Conservation (phyloP, 2,797 vertebrate species). For the Saxicola maurus region DNA sequence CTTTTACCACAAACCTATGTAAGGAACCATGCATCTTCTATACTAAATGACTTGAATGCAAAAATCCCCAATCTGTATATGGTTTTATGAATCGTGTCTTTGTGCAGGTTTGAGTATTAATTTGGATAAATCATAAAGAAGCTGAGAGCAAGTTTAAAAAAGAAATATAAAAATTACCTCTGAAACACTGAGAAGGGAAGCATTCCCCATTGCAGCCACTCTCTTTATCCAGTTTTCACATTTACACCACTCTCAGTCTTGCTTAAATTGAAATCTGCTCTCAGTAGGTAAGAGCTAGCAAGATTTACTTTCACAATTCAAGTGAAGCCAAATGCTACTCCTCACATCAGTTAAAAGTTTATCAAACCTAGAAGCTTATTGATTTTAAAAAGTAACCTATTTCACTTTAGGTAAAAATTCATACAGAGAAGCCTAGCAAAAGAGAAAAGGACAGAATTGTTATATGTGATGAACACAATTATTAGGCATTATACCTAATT, state of each 20-base stretch:
- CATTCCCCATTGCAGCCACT: not conserved
- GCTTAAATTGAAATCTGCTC: not conserved
- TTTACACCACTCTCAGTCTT: not conserved
- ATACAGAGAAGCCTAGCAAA: not conserved
- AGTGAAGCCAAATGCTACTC: not conserved
- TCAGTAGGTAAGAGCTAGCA: not conserved
- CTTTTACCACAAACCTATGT: not conserved
- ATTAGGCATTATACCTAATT: not conserved
- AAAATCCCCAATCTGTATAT: fast-evolving
- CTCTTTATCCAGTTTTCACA: not conserved
- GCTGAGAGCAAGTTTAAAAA: not conserved
- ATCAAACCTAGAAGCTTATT: not conserved
- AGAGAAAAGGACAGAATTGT: not conserved
- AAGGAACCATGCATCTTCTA: not conserved
- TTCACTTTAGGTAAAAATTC: not conserved
- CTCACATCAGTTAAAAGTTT: not conserved
- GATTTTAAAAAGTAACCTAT: not conserved
- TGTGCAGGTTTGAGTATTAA: not conserved
- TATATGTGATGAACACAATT: fast-evolving
- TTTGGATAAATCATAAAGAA: not conserved
- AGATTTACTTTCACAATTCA: not conserved
- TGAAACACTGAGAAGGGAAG: not conserved
- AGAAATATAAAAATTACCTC: not conserved
- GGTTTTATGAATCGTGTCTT: not conserved
- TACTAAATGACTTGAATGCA: not conserved